Percentiles rank a stretch among this genome's conserved stretches.
These are phyloP conservation scores for Anarsia innoxiella DNA, from an alignment of 2,888 invertebrate species.

Conservation along the genomic window DNA sequence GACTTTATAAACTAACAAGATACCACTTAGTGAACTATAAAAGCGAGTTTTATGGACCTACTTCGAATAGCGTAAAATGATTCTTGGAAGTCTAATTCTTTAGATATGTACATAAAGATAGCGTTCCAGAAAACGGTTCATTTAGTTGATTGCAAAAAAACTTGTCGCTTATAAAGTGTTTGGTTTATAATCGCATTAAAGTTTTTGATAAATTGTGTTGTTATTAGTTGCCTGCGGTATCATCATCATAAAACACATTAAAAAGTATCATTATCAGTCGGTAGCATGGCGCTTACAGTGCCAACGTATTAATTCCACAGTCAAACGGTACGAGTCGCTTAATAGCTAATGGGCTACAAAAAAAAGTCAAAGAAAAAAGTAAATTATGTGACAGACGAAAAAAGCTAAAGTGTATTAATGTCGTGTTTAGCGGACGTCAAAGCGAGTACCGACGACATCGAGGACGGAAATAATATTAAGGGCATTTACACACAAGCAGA, in stretches of 20 bases:
- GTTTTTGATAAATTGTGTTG: constrained; percentile 4
- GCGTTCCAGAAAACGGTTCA: too few relatives aligned
- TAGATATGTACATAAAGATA: too few relatives aligned
- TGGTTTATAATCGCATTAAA: neutral
- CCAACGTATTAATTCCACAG: constrained; percentile 60
- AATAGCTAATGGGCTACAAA: constrained; percentile 70
- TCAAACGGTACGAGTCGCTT: constrained; percentile 53
- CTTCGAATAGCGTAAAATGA: too few relatives aligned
- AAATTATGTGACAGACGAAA: constrained; percentile 70
- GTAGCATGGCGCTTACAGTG: constrained; percentile 38
- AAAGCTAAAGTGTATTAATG: constrained; percentile 68
- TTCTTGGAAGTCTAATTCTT: too few relatives aligned
- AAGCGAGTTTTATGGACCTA: too few relatives aligned
- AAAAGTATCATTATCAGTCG: constrained; percentile 8
- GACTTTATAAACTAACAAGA: too few relatives aligned
- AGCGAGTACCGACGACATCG: constrained; percentile 47
- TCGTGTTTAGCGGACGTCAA: constrained; percentile 71
- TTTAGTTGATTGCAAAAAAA: too few relatives aligned
- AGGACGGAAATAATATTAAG: constrained; percentile 55
- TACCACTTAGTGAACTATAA: too few relatives aligned
- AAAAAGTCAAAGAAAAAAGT: constrained; percentile 44
- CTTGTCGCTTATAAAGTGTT: too few relatives aligned
- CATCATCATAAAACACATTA: constrained; percentile 12
- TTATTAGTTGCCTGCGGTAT: constrained; percentile 1
- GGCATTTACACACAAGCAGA: neutral